Conservation (phyloP, 30 jellyfish, hydroid and myxozoan genomes). For the Turritopsis dohrnii region DNA sequence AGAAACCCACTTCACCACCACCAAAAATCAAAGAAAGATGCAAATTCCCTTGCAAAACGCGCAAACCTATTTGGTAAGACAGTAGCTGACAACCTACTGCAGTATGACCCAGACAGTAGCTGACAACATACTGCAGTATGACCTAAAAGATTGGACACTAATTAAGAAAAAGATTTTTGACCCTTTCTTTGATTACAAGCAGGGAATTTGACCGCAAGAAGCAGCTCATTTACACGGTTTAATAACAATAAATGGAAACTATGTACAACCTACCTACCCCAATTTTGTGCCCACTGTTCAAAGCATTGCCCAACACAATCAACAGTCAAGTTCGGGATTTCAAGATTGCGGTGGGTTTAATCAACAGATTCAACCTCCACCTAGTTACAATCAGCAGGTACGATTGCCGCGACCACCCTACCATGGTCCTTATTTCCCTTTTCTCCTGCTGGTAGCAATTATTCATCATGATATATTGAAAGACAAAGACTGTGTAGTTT, state of each 20-base stretch:
- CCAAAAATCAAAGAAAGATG: slow-evolving; percentile 1
- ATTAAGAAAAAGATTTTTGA: slow-evolving; percentile 13
- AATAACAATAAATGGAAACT: slow-evolving; percentile 1
- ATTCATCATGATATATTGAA: too few relatives aligned
- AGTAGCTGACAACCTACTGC: too few relatives aligned
- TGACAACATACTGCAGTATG: neutral
- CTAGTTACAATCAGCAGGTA: neutral
- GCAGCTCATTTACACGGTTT: neutral
- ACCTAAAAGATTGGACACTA: too few relatives aligned
- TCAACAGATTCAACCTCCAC: slow-evolving; percentile 5
- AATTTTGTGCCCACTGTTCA: slow-evolving; percentile 5
- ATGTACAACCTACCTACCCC: slow-evolving; percentile 11
- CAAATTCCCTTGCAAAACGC: neutral
- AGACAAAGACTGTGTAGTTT: too few relatives aligned
- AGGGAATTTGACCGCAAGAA: too few relatives aligned
- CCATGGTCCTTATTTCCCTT: slow-evolving; percentile 1
- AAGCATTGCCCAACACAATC: slow-evolving; percentile 3
- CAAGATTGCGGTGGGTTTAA: slow-evolving; percentile 7
- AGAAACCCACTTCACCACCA: slow-evolving; percentile 12
- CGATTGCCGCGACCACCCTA: slow-evolving; percentile 11
- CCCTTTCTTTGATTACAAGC: slow-evolving; percentile 20
- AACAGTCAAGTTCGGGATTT: slow-evolving; percentile 4
- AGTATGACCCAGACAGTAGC: too few relatives aligned
- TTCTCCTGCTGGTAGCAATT: too few relatives aligned
- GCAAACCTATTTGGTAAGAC: neutral